Percentiles rank a stretch among this genome's conserved stretches.
These are phyloP conservation scores for Elaphurus davidianus DNA, from an alignment of 2,113 vertebrate genomes.

Conservation along the genomic window DNA sequence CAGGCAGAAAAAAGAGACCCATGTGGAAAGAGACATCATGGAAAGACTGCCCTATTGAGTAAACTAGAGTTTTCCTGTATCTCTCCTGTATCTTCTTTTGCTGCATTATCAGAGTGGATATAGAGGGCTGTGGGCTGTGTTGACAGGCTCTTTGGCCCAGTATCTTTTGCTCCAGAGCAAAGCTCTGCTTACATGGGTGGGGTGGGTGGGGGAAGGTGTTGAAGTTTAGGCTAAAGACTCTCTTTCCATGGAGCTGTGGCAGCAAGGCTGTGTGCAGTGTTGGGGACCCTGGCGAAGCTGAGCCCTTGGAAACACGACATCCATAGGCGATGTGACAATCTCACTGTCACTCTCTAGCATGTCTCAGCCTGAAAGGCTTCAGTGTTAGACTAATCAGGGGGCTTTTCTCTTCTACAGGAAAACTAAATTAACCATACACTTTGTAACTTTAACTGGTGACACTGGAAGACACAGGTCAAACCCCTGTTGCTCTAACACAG, in stretches of 20 bases:
- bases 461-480: not conserved
- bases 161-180: not conserved
- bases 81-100: not conserved
- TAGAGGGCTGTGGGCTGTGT: not conserved
- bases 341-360: not conserved
- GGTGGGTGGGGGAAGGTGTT: not conserved
- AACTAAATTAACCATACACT: not conserved
- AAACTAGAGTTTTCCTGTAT: not conserved
- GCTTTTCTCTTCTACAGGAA: not conserved
- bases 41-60: not conserved
- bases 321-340: not conserved
- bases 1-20: not conserved
- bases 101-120: not conserved
- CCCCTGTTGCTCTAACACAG: not conserved
- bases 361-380: not conserved
- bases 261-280: accelerated
- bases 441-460: not conserved
- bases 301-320: not conserved
- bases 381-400: not conserved
- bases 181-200: not conserved
- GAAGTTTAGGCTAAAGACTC: not conserved
- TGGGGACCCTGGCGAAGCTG: not conserved
- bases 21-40: not conserved
- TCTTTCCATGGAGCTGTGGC: not conserved
- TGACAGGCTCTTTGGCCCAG: not conserved